phyloP scores from a whole-genome alignment of 2,113 vertebrate species.

The Catagonus wagneri region DNA sequence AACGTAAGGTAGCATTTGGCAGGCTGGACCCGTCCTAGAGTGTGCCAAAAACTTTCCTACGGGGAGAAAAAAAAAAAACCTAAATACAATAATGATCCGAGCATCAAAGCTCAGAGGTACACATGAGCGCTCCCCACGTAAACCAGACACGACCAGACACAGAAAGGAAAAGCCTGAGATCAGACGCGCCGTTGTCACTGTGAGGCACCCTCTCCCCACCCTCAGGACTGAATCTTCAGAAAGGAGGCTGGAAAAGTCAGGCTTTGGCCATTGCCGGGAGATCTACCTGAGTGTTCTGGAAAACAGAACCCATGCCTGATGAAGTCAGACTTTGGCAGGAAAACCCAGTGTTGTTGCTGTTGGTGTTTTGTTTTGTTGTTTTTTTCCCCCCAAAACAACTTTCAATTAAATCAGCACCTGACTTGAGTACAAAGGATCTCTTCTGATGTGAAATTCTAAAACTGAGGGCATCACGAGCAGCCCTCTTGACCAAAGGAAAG shows the following conservation, averaged over 20 bases:
- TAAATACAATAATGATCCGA: constrained; percentile 49
- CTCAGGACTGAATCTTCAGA: constrained; percentile 18
- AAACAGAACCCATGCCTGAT: constrained; percentile 36
- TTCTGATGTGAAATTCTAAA: constrained; percentile 67
- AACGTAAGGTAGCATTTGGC: constrained; percentile 70
- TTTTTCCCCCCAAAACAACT: constrained; percentile 59
- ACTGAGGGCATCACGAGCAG: constrained; percentile 68
- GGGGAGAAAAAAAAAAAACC: constrained; percentile 63
- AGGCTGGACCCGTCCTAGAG: background rate
- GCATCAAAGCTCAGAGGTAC: background rate
- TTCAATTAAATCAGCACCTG: constrained; percentile 71
- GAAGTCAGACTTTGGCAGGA: constrained; percentile 71
- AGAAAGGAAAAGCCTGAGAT: constrained; percentile 43
- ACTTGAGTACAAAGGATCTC: constrained; percentile 52
- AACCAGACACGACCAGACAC: background rate
- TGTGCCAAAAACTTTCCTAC: constrained; percentile 50
- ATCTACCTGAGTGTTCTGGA: background rate
- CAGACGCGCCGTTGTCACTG: background rate
- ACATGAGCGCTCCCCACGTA: background rate
- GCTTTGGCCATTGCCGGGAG: background rate
- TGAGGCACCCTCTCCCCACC: constrained; percentile 41
- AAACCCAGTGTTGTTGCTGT: constrained; percentile 64
- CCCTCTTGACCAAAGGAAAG: background rate
- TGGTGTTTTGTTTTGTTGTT: background rate
- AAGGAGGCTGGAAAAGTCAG: background rate